Evolutionary conservation across 2,797 vertebrate species (phyloP).

Genomic region (Cynopterus sphinx): DNA sequence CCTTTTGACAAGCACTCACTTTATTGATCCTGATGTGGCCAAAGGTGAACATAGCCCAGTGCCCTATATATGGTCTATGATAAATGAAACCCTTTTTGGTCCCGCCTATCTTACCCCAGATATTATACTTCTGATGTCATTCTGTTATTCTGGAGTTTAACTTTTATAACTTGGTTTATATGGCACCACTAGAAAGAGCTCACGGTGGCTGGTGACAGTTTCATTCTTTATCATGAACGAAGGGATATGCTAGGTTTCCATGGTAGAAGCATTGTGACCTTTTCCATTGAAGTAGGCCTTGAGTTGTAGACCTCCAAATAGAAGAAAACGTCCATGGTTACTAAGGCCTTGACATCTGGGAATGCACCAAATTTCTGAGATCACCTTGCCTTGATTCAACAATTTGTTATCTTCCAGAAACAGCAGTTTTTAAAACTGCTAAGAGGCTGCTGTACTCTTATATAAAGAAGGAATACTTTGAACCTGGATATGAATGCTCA

Average conservation of each 20-base stretch:
- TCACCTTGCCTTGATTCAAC: not conserved
- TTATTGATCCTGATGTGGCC: not conserved
- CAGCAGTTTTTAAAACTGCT: not conserved
- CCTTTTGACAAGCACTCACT: not conserved
- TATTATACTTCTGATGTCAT: not conserved
- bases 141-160: not conserved
- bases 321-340: not conserved
- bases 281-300: not conserved
- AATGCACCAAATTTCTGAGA: slow-evolving; percentile 34
- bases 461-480: not conserved
- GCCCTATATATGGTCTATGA: too few relatives aligned
- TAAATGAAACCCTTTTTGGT: not conserved
- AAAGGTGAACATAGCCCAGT: not conserved
- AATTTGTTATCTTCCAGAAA: not conserved
- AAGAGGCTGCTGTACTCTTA: not conserved
- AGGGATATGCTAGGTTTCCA: not conserved
- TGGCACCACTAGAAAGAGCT: not conserved
- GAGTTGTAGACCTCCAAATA: not conserved
- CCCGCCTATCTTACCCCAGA: not conserved
- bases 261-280: not conserved
- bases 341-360: not conserved
- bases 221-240: slow-evolving; percentile 32
- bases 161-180: not conserved
- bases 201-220: not conserved
- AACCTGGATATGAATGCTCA: not conserved